A percentile compares a stretch with the other conserved stretches of the same genome.
These are phyloP conservation scores for Seriola quinqueradiata DNA, from an alignment of 2,113 vertebrate species.

Conservation along the genomic window DNA sequence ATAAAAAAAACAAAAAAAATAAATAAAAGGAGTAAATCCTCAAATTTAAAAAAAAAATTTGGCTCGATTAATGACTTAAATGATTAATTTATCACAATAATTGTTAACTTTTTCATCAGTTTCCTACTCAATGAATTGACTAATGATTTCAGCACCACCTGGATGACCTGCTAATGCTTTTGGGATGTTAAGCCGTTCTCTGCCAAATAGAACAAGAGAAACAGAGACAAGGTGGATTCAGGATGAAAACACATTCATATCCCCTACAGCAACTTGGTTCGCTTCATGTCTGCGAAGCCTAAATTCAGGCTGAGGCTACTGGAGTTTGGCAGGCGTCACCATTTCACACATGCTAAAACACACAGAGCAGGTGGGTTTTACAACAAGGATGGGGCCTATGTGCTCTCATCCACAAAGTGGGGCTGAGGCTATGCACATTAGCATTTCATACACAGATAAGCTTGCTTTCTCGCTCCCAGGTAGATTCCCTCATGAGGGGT, in stretches of 20 bases:
- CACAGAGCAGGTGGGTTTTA: slow-evolving; percentile 65
- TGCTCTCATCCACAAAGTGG: slow-evolving; percentile 60
- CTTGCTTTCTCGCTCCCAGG: slow-evolving; percentile 67
- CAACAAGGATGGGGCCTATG: slow-evolving; percentile 43
- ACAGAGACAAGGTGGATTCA: background rate
- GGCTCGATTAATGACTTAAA: background rate
- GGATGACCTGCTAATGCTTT: background rate
- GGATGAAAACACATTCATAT: slow-evolving; percentile 55
- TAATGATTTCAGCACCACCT: background rate
- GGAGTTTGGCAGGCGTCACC: slow-evolving; percentile 53
- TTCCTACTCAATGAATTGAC: slow-evolving; percentile 2
- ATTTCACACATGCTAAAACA: slow-evolving; percentile 68
- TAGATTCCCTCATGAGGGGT: slow-evolving; percentile 71
- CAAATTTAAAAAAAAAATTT: background rate
- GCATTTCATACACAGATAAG: slow-evolving; percentile 77
- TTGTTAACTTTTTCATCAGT: slow-evolving; percentile 4
- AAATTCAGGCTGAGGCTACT: slow-evolving; percentile 45
- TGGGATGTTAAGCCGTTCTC: slow-evolving; percentile 12
- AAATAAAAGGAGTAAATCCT: background rate
- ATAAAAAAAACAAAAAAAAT: background rate
- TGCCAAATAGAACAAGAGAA: slow-evolving; percentile 28
- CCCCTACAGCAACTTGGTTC: slow-evolving; percentile 43
- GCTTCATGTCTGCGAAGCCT: slow-evolving; percentile 54
- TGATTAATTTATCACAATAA: background rate
- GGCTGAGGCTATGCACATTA: slow-evolving; percentile 65